phyloP scores from a whole-genome alignment of 2,888 invertebrate species.

The Conchocele bisecta region DNA sequence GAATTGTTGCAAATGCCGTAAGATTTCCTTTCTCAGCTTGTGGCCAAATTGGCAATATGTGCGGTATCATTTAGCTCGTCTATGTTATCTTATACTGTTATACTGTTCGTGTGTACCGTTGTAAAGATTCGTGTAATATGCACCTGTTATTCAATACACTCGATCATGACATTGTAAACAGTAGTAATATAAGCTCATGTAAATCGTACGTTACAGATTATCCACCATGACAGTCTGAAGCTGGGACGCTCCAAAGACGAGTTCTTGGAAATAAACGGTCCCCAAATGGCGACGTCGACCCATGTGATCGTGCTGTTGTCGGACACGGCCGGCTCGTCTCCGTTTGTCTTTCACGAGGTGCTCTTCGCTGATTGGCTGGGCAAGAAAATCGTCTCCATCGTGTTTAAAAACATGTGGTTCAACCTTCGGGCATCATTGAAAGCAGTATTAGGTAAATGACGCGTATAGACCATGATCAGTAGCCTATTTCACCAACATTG shows the following conservation, averaged over 20 bases:
- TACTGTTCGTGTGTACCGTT: no score
- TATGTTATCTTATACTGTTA: no score
- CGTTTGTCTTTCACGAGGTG: conserved; percentile 81
- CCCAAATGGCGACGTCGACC: conserved; percentile 74
- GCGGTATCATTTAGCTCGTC: no score
- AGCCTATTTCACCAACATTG: no score
- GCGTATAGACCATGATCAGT: neutral
- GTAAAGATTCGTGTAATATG: no score
- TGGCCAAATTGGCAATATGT: no score
- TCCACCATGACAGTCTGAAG: conserved; percentile 78
- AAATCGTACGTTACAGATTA: conserved; percentile 74
- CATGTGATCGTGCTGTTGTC: conserved; percentile 79
- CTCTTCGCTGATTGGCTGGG: conserved; percentile 82
- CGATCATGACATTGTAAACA: no score
- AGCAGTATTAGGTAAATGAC: conserved; percentile 78
- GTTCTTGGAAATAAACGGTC: conserved; percentile 79
- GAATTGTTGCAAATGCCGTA: no score
- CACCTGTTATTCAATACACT: no score
- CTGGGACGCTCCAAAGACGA: conserved; percentile 81
- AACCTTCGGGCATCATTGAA: conserved; percentile 74
- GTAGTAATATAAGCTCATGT: no score
- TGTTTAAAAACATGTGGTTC: conserved; percentile 80
- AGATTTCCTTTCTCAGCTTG: no score
- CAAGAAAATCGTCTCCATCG: conserved; percentile 78
- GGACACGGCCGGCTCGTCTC: conserved; percentile 74